These are phyloP conservation scores for Diadophis punctatus DNA, from an alignment of 2,113 vertebrate genomes.

Conservation along the genomic window DNA sequence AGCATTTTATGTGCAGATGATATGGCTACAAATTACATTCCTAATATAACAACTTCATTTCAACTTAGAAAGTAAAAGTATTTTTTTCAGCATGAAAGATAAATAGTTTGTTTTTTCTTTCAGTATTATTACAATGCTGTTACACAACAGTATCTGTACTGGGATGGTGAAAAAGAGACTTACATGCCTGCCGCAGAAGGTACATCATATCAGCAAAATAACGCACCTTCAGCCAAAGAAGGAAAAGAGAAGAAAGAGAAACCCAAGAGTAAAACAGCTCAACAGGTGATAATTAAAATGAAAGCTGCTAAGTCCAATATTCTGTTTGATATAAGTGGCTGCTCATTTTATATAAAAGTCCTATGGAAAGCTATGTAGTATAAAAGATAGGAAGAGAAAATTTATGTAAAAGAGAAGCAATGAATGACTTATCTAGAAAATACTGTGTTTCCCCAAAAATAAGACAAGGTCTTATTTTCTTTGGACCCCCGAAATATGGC, in stretches of 20 bases:
- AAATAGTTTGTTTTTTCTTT: neutral
- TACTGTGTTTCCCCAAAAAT: neutral
- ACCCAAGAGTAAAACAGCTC: constrained; percentile 97
- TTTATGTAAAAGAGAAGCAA: neutral
- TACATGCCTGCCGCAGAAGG: constrained; percentile 84
- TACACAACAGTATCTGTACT: constrained; percentile 97
- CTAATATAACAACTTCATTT: neutral
- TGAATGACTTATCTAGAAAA: neutral
- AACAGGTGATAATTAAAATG: constrained; percentile 77
- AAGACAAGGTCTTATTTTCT: too few relatives aligned
- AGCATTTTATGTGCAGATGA: neutral
- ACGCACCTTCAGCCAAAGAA: constrained; percentile 68
- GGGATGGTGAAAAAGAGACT: constrained; percentile 93
- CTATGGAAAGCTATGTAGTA: neutral
- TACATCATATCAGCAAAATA: constrained; percentile 66
- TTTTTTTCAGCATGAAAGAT: neutral
- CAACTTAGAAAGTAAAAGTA: neutral
- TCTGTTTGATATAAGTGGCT: neutral
- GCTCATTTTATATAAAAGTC: neutral
- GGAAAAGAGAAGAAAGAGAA: constrained; percentile 97
- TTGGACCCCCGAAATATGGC: too few relatives aligned
- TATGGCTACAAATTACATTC: neutral
- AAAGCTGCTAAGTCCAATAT: neutral
- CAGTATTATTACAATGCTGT: constrained; percentile 98
- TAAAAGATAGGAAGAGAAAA: neutral